Percentiles rank a stretch among this genome's conserved stretches.
phyloP scores from a whole-genome alignment of 2,797 vertebrate genomes.

The Atherinosoma microstoma region DNA sequence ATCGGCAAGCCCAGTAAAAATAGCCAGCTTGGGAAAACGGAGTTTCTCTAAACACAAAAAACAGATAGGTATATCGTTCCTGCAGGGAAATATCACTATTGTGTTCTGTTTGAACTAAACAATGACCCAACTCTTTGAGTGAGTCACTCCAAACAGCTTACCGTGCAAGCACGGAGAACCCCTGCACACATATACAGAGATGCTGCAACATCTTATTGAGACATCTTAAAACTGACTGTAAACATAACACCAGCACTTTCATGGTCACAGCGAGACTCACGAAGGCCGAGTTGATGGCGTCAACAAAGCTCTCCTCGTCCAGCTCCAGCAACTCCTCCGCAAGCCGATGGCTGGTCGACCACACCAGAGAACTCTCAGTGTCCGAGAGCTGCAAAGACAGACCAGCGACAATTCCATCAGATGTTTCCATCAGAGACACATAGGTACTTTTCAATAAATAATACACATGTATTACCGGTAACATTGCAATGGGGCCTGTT shows the following conservation, averaged over 20 bases:
- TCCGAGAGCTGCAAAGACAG: conserved; percentile 88
- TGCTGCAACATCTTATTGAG: conserved; percentile 27
- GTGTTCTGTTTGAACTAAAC: conserved; percentile 52
- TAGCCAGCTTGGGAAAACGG: conserved; percentile 84
- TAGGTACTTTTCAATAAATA: conserved; percentile 13
- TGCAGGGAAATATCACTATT: conserved; percentile 63
- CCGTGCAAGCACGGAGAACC: conserved; percentile 22
- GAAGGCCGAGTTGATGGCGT: conserved; percentile 96
- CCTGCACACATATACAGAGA: conserved; percentile 31
- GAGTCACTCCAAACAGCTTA: conserved; percentile 48
- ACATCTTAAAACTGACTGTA: conserved; percentile 24
- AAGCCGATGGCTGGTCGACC: conserved; percentile 93
- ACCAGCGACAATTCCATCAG: background rate
- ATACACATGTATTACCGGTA: conserved; percentile 87
- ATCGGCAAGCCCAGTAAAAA: conserved; percentile 81
- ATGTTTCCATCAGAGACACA: conserved; percentile 1
- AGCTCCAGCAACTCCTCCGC: conserved; percentile 90
- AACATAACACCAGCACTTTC: conserved; percentile 18
- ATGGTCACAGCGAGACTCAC: conserved; percentile 82
- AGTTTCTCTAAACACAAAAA: conserved; percentile 75
- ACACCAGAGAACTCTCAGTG: conserved; percentile 93
- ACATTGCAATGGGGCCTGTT: conserved; percentile 93
- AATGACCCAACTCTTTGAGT: conserved; percentile 56
- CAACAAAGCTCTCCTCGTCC: conserved; percentile 95
- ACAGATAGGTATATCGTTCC: conserved; percentile 58